phyloP scores from a whole-genome alignment of 2,113 vertebrate species.

The Xenus cinereus region DNA sequence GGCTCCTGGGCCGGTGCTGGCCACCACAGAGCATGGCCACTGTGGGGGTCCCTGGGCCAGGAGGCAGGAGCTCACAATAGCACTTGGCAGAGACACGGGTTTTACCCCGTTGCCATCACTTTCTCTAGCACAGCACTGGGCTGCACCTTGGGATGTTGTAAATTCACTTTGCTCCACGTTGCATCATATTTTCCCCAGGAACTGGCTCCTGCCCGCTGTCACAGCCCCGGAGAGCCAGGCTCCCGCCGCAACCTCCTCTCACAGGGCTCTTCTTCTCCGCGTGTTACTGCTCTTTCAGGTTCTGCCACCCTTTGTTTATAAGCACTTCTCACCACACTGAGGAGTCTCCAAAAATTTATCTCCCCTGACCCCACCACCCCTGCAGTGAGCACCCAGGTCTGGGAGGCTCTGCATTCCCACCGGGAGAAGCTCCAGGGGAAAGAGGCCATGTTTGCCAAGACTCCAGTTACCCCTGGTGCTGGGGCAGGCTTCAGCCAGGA shows the following conservation, averaged over 20 bases:
- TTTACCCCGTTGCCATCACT: no score
- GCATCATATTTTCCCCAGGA: fast-evolving
- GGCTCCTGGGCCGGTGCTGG: neutral
- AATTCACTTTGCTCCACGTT: fast-evolving
- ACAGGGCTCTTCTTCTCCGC: fast-evolving
- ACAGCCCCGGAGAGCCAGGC: neutral
- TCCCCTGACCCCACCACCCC: neutral
- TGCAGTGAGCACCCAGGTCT: fast-evolving
- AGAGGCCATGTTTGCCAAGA: neutral
- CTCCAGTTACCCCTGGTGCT: neutral
- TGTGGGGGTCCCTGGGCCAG: neutral
- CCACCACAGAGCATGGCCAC: neutral
- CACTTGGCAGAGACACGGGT: fast-evolving
- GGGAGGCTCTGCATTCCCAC: neutral
- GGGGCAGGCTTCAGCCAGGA: neutral
- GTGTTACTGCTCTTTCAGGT: neutral
- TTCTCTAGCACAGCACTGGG: neutral
- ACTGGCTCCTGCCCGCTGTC: fast-evolving
- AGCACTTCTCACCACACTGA: neutral
- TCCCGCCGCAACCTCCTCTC: fast-evolving
- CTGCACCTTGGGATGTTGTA: neutral
- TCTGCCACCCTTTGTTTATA: neutral
- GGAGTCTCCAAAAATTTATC: neutral
- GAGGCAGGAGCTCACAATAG: neutral
- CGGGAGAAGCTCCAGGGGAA: neutral